Percentiles rank a stretch among this genome's conserved stretches.
Conservation (phyloP, 2,888 invertebrate species). For the Petrolisthes manimaculis region DNA sequence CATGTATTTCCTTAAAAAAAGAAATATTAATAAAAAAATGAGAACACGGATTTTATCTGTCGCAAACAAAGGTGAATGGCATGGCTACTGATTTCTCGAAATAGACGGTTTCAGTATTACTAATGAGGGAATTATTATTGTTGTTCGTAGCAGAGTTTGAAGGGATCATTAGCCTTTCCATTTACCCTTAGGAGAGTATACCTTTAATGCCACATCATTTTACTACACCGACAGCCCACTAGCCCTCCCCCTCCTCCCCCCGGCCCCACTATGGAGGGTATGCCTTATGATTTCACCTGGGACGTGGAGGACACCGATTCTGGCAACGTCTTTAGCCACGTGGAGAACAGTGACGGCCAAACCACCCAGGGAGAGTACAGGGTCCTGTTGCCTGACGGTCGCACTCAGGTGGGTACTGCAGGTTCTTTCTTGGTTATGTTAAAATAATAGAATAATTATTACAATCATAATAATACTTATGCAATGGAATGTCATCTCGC, state of each 20-base stretch:
- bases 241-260: conserved; percentile 2
- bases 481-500: not conserved
- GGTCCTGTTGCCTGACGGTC: conserved; percentile 59
- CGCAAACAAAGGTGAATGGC: no score
- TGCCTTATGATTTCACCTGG: conserved; percentile 64
- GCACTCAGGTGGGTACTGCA: conserved; percentile 50
- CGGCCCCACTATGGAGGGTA: conserved; percentile 42
- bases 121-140: no score
- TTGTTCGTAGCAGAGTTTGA: no score
- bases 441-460: no score
- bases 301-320: conserved; percentile 52
- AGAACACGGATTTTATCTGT: no score
- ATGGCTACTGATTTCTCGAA: no score
- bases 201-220: not conserved
- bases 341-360: conserved; percentile 63
- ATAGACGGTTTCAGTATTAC: no score
- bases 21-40: no score
- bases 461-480: not conserved
- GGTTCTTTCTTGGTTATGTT: not conserved
- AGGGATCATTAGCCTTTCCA: no score
- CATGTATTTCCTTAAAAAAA: no score
- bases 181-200: no score
- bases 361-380: conserved; percentile 63
- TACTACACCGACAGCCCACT: not conserved
- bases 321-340: conserved; percentile 61